Base-by-base conservation (phyloP, 2,888 invertebrate species). In the Eudasyphora cyanicolor region DNA sequence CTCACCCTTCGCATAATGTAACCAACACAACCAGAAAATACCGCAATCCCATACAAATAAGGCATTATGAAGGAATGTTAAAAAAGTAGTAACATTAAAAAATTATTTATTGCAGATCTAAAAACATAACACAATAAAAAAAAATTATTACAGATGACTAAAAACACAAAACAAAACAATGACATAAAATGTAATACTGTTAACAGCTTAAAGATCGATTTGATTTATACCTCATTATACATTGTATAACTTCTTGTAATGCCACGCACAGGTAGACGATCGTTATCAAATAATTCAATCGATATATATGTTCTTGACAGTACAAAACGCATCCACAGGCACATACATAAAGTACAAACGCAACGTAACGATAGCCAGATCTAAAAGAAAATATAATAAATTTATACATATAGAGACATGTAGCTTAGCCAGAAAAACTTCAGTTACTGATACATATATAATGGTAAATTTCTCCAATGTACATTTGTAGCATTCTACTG, bases 281-380 rank as follows among this genome's bases (percentile, higher is more conserved):
- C 17, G 94, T 92, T 57, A 95, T 92, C 32, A 94, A 92, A 87
- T 94, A 94, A 87, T 94, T 94, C 7, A 95, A 92, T 17, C 94
- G 92, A 86, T 94, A 93, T 6, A 95, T 88, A 0, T 94, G 94
- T 67, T 94, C 92, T 21, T 95, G 94, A 2, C 94, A 94, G 84
- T 94, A 93, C 6, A 94, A 92, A 82, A 95, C 89, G 69, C 93
- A 92, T 27, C 93, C 89, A 7, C 94, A 91, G 17, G 94, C 94
- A 87, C 94, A 90, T 0, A 92, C 88, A 84, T 94, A 94, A 17
- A 95, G 88, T 19, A 94, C 83, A 0, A 88, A 8, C 12, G 89
- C 88, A 21, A 89, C 51, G 12, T 85, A 32, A 76, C 85, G 85
- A 79, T 89, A 88, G 29, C 87, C 87, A 10, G 78, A 85, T 32